Evolutionary conservation across 2,113 vertebrate genomes (phyloP), one percentile per base, ranked within the genome.

Genomic region (Tamias sibiricus): DNA sequence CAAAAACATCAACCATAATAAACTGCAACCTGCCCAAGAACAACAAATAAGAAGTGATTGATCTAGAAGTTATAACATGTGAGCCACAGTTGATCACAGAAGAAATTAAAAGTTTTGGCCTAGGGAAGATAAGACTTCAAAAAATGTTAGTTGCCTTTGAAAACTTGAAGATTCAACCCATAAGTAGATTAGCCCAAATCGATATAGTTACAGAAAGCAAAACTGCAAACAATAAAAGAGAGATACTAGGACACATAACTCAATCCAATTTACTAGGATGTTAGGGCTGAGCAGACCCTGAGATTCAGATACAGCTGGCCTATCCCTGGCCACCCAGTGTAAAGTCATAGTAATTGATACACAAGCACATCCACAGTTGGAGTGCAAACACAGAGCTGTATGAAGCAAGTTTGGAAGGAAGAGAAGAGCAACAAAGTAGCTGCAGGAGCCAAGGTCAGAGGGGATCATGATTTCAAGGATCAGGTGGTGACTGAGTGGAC

Each of bases 81-180:
- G 22, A 86, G 16, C 62, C 52, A 47, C 24, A 81, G 44, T 54
- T 91, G 69, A 44, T 82, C 83, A 82, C 76, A 66, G 37, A 96
- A 92, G 75, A 90, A 95, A 87, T 14, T 40, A 92, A 94, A 64
- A 76, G 77, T 81, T 54, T 87, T 94, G 52, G 81, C 87, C 81
- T 74, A 66, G 44, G 44, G 32, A 90, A 77, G 57, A 91, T 79
- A 95, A 86, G 75, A 89, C 13, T 90, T 16, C 42, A 75, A 92
- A 72, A 69, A n/a, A 57, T 4, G 5, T 30, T 44, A 24, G 59
- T 42, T 94, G 66, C 20, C 32, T 88, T 95, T 26, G 69, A 90
- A 94, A 66, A n/a, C 44, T 40, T 84, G 47, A 96, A 84, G 66
- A 26, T 26, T 24, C 83, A 49, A 68, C 72, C 52, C 17, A 2